Evolutionary conservation across 2,888 invertebrate species (phyloP).

Genomic region (Chirona hameri): DNA sequence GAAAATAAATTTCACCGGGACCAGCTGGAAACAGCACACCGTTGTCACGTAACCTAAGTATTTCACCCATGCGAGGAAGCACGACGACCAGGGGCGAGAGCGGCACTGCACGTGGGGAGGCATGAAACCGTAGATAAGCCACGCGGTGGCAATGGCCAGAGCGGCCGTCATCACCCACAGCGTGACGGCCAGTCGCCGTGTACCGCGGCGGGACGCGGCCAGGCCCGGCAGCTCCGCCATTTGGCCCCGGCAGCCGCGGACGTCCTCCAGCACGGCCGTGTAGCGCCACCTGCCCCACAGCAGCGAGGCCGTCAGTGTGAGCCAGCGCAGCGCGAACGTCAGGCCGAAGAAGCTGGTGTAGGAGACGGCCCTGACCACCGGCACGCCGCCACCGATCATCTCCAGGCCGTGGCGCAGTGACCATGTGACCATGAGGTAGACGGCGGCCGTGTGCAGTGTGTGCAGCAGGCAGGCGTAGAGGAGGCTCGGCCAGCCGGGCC

Average conservation of each 20-base stretch:
- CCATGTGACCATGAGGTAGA: too few species aligned
- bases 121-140: neutral
- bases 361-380: too few species aligned
- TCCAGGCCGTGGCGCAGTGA: too few species aligned
- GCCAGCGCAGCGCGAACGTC: neutral
- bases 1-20: neutral
- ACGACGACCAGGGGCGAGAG: too few species aligned
- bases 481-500: too few species aligned
- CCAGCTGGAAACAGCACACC: neutral
- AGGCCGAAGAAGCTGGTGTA: too few species aligned
- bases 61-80: neutral
- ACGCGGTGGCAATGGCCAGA: neutral
- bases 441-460: too few species aligned
- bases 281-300: neutral
- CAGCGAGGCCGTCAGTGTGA: neutral
- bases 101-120: neutral
- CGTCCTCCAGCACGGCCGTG: neutral
- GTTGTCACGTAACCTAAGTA: neutral
- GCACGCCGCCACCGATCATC: too few species aligned
- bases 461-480: too few species aligned
- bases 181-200: neutral
- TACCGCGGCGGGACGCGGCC: neutral
- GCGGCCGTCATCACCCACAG: neutral
- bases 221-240: neutral
- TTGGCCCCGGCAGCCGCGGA: neutral